phyloP scores from a whole-genome alignment of 2,797 vertebrate species.

The Chaetophractus vellerosus region DNA sequence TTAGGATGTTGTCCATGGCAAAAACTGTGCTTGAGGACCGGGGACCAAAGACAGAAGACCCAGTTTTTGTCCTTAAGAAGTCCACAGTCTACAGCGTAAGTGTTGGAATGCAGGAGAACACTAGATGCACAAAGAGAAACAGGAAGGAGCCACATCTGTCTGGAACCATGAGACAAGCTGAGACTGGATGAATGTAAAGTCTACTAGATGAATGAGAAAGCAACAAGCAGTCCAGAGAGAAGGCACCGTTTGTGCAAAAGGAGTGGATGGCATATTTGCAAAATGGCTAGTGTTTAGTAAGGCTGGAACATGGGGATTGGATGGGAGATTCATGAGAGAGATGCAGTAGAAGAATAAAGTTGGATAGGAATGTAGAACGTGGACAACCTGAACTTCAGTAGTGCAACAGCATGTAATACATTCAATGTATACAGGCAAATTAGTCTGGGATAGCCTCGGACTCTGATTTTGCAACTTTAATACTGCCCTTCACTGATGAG shows the following conservation, averaged over 20 bases:
- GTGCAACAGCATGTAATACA: accelerated
- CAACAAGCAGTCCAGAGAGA: not conserved
- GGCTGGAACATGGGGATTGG: not conserved
- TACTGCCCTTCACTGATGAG: not conserved
- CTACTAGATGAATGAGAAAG: not conserved
- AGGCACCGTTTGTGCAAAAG: not conserved
- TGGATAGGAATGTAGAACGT: not conserved
- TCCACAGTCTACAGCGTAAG: not conserved
- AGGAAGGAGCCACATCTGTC: not conserved
- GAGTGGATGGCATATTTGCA: not conserved
- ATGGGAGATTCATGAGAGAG: not conserved
- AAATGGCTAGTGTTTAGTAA: not conserved
- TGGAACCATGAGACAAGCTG: not conserved
- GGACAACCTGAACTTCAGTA: accelerated
- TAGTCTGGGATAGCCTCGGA: not conserved
- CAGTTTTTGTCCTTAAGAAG: not conserved
- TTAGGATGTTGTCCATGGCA: not conserved
- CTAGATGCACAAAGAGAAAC: not conserved
- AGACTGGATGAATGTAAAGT: not conserved
- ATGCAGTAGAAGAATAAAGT: not conserved
- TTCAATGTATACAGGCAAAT: not conserved
- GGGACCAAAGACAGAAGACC: not conserved
- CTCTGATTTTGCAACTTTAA: not conserved
- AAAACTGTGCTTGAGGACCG: not conserved
- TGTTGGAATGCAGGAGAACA: not conserved